A percentile compares a stretch with the other conserved stretches of the same genome.
These are phyloP conservation scores for Zootermopsis nevadensis DNA, from an alignment of 2,888 invertebrate species.

Conservation along the genomic window DNA sequence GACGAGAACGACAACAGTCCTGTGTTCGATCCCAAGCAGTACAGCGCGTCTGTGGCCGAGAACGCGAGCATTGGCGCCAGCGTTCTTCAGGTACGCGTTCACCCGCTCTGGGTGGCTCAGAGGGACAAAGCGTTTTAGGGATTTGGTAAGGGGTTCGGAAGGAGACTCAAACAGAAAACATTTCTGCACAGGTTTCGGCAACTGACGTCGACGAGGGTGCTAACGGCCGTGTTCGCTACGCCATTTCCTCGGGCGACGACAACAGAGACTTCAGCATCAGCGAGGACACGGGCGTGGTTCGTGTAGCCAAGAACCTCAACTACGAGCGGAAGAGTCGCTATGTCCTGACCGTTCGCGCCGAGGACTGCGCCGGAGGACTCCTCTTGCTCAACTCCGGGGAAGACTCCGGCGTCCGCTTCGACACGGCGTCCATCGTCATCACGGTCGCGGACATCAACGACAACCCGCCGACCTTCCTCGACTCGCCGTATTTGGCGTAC, in stretches of 20 bases:
- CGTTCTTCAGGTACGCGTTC: slow-evolving; percentile 77
- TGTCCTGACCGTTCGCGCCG: slow-evolving; percentile 84
- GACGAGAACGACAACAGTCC: slow-evolving; percentile 94
- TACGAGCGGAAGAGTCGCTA: slow-evolving; percentile 91
- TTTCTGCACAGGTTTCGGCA: slow-evolving; percentile 77
- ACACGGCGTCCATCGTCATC: slow-evolving; percentile 78
- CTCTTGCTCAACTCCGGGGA: slow-evolving; percentile 51
- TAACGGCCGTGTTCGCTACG: slow-evolving; percentile 92
- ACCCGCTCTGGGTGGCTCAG: neutral
- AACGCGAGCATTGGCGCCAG: slow-evolving; percentile 94
- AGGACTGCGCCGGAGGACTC: slow-evolving; percentile 81
- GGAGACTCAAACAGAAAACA: too few species aligned
- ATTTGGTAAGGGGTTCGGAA: too few species aligned
- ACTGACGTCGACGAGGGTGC: slow-evolving; percentile 89
- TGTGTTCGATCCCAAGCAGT: slow-evolving; percentile 88
- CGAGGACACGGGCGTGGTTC: slow-evolving; percentile 90
- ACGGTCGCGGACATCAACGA: slow-evolving; percentile 93
- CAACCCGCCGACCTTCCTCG: slow-evolving; percentile 90
- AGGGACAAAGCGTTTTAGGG: too few species aligned
- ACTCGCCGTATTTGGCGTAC: slow-evolving; percentile 93
- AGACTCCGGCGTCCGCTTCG: slow-evolving; percentile 66
- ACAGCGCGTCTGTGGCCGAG: slow-evolving; percentile 90
- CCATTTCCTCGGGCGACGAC: slow-evolving; percentile 88
- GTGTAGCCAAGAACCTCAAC: slow-evolving; percentile 93
- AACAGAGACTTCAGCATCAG: slow-evolving; percentile 92